Evolutionary conservation across 2,797 vertebrate genomes (phyloP).

Genomic region (Acipenser transmontanus): DNA sequence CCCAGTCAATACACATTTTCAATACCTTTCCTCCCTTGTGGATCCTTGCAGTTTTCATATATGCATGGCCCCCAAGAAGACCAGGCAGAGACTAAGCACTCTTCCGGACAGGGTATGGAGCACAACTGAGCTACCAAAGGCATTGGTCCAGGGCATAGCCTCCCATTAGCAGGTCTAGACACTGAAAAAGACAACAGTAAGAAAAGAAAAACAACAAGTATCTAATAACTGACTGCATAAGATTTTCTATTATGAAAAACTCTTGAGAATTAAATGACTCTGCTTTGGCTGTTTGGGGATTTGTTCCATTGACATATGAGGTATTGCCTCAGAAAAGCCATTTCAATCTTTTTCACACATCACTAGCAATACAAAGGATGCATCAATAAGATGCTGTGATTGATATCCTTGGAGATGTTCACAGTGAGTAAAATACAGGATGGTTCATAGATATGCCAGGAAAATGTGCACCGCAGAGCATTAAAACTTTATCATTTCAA

Average conservation of each 20-base stretch:
- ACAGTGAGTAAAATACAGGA: neutral
- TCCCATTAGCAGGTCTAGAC: conserved; percentile 71
- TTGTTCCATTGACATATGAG: neutral
- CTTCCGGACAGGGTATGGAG: conserved; percentile 64
- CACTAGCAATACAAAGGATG: neutral
- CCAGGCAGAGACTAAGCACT: conserved; percentile 78
- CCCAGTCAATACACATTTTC: neutral
- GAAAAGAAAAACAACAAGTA: conserved; percentile 1
- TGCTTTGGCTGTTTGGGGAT: neutral
- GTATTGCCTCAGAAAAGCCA: neutral
- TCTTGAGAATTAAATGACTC: neutral
- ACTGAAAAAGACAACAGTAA: conserved; percentile 49
- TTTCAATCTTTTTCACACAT: neutral
- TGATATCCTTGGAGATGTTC: neutral
- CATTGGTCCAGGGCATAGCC: conserved; percentile 63
- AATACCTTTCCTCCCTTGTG: conserved; percentile 78
- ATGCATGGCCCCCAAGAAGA: conserved; percentile 76
- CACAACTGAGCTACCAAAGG: conserved; percentile 71
- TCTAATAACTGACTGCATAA: neutral
- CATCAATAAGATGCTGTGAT: neutral
- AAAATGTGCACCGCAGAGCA: too few relatives aligned
- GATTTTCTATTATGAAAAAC: neutral
- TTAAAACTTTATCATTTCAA: too few relatives aligned
- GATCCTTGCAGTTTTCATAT: conserved; percentile 76
- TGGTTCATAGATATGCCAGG: neutral